phyloP scores from a whole-genome alignment of 2,113 vertebrate genomes.

The Pelusios castaneus region DNA sequence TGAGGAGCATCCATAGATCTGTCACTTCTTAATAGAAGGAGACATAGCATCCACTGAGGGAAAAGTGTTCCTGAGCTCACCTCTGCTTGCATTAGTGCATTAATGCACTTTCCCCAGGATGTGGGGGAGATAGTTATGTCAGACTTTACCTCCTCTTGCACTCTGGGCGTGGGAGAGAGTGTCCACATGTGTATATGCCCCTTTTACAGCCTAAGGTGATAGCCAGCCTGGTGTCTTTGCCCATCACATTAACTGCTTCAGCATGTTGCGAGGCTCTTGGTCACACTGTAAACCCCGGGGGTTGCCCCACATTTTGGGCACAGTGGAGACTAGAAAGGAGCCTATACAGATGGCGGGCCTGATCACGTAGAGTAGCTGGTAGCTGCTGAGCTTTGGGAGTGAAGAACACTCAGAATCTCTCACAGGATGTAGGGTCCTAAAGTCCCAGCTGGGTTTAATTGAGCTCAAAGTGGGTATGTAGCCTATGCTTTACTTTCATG shows the following conservation, averaged over 20 bases:
- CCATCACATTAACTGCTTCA: too few relatives aligned
- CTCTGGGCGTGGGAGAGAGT: fast-evolving
- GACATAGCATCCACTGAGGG: not conserved
- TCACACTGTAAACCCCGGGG: not conserved
- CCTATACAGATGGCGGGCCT: not conserved
- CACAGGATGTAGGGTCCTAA: not conserved
- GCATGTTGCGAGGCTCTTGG: not conserved
- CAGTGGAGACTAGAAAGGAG: not conserved
- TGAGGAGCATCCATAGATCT: not conserved
- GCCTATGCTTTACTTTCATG: fast-evolving
- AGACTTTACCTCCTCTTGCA: not conserved
- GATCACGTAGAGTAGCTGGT: not conserved
- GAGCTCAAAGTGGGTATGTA: not conserved
- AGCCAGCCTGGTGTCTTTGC: not conserved
- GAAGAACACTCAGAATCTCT: not conserved
- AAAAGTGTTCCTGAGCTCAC: not conserved
- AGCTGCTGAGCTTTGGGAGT: not conserved
- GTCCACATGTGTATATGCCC: not conserved
- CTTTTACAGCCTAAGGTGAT: not conserved
- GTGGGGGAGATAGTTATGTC: not conserved
- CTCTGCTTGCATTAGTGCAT: not conserved
- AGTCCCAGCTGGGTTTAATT: not conserved
- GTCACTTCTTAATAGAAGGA: fast-evolving
- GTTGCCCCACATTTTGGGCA: not conserved
- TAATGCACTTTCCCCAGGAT: not conserved